Evolutionary conservation across 2,113 vertebrate genomes (phyloP).

Genomic region (Pampusana beccarii): DNA sequence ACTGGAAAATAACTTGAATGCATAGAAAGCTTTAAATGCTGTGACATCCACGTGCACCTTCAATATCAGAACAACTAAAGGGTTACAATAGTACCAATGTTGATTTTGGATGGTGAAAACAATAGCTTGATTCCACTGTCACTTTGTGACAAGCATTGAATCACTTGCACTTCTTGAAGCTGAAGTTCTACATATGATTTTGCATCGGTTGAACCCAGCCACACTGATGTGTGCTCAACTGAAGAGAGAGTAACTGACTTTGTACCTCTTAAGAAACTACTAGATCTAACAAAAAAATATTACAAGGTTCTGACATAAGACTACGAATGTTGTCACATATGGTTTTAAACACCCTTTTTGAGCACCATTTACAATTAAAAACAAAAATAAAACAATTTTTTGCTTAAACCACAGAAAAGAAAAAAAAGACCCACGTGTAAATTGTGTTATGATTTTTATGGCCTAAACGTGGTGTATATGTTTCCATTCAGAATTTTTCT

Average conservation of each 20-base stretch:
- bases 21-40: neutral
- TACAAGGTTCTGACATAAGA: neutral
- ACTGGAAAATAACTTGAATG: neutral
- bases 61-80: neutral
- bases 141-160: neutral
- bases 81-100: neutral
- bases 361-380: neutral
- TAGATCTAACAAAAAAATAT: neutral
- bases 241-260: neutral
- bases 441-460: neutral
- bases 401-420: neutral
- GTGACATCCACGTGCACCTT: neutral
- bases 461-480: neutral
- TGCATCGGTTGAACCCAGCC: rapidly evolving
- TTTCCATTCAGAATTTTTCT: neutral
- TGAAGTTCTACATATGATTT: neutral
- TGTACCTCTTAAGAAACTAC: neutral
- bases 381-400: neutral
- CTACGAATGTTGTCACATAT: neutral
- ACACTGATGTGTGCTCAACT: rapidly evolving
- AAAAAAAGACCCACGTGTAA: neutral
- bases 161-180: neutral
- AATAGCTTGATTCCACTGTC: neutral
- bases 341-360: neutral
- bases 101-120: neutral